Conservation (phyloP, 2,888 invertebrate genomes). For the Stomorhina lunata region DNA sequence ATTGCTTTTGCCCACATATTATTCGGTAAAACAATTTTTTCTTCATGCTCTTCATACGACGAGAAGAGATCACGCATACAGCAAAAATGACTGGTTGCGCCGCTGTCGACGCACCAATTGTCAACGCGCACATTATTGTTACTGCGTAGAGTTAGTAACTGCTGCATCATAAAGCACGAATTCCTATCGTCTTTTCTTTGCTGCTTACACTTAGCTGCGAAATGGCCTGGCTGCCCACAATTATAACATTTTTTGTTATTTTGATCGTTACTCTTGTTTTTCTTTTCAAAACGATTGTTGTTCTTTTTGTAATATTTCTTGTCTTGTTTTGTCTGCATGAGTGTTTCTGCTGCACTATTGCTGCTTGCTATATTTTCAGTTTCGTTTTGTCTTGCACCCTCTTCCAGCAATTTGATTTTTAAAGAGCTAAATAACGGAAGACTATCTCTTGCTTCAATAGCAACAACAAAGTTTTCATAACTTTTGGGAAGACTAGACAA, state of each 20-base stretch:
- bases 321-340: neutral
- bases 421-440: constrained; percentile 47
- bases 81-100: constrained; percentile 19
- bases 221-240: constrained; percentile 22
- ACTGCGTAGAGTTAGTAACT: neutral
- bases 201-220: constrained; percentile 18
- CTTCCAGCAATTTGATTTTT: constrained; percentile 59
- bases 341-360: constrained; percentile 3
- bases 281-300: neutral
- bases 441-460: constrained; percentile 49
- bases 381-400: constrained; percentile 9
- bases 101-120: constrained; percentile 22
- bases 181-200: neutral
- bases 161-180: constrained; percentile 7
- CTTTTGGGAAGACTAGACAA: constrained; percentile 54
- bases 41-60: neutral
- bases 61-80: neutral
- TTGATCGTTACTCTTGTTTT: neutral
- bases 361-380: constrained; percentile 14
- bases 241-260: constrained; percentile 26
- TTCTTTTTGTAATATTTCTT: neutral
- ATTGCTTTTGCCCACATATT: neutral
- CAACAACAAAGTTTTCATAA: constrained; percentile 61
- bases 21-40: neutral
- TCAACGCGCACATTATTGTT: neutral